phyloP scores from a whole-genome alignment of 2,797 vertebrate species.

The Heterohyrax brucei region DNA sequence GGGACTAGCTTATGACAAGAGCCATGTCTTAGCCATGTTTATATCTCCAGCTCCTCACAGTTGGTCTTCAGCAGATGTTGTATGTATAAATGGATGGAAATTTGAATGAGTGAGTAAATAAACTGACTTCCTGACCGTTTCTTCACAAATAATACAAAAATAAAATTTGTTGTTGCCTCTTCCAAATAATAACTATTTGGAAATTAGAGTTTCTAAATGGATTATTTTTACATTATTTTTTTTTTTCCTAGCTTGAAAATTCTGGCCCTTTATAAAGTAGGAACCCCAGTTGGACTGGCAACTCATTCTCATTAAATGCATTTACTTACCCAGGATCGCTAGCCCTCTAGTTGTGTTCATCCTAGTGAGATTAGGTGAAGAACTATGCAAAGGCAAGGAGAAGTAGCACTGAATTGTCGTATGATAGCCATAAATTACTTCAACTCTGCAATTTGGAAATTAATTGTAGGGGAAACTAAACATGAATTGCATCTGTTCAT shows the following conservation, averaged over 20 bases:
- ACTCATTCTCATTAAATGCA: not conserved
- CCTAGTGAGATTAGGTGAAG: slow-evolving; percentile 10
- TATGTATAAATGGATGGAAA: not conserved
- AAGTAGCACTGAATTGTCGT: slow-evolving; percentile 46
- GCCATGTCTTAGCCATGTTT: not conserved
- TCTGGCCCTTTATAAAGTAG: not conserved
- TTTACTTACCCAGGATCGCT: not conserved
- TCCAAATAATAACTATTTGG: slow-evolving; percentile 22
- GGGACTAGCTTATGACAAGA: not conserved
- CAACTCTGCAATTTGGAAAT: slow-evolving; percentile 72
- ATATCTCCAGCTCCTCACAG: not conserved
- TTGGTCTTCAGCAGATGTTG: not conserved
- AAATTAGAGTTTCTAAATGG: slow-evolving; percentile 43
- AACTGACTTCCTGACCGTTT: not conserved
- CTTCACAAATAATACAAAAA: not conserved
- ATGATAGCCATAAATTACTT: slow-evolving; percentile 78
- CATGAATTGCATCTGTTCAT: slow-evolving; percentile 50
- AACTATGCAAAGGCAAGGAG: slow-evolving; percentile 10
- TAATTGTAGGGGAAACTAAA: slow-evolving; percentile 63
- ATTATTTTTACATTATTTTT: not conserved
- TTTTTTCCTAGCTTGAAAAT: not conserved
- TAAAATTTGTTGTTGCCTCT: not conserved
- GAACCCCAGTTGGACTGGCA: not conserved
- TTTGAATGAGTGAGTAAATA: not conserved
- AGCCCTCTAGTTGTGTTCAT: not conserved